A percentile compares a stretch with the other conserved stretches of the same genome.
Conservation (phyloP, 1,140 invertebrate genomes). For the Philopotamus ludificatus region DNA sequence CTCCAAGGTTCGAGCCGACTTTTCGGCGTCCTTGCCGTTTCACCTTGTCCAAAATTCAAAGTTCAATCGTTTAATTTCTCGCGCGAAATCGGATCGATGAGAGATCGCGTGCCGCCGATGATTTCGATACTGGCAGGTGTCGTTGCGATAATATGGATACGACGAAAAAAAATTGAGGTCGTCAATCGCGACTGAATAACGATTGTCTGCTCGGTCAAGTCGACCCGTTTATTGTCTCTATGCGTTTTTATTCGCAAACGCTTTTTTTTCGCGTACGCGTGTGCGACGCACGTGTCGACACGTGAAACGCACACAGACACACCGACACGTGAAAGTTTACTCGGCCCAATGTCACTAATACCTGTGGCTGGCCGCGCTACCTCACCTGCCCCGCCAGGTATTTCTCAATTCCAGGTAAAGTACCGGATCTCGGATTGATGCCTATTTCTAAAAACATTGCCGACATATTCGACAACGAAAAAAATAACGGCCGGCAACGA, state of each 20-base stretch:
- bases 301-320: neutral
- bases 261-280: neutral
- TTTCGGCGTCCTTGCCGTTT: neutral
- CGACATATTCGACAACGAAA: too few species aligned
- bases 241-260: neutral
- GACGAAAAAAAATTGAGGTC: constrained; percentile 14
- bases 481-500: too few species aligned
- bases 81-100: neutral
- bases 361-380: constrained; percentile 8
- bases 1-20: neutral
- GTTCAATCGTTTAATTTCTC: neutral
- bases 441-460: too few species aligned
- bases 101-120: neutral
- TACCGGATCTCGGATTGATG: neutral
- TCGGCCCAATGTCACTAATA: constrained; percentile 27
- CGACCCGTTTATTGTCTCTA: neutral
- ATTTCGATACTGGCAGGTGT: constrained; percentile 1
- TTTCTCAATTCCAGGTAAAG: constrained; percentile 9
- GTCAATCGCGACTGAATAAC: constrained; percentile 10
- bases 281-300: neutral
- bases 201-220: neutral
- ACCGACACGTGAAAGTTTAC: constrained; percentile 23
- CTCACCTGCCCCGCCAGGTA: constrained; percentile 13
- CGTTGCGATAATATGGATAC: neutral
- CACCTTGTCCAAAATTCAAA: neutral